Conservation (phyloP, 2,113 vertebrate species). For the Tonatia bakeri region DNA sequence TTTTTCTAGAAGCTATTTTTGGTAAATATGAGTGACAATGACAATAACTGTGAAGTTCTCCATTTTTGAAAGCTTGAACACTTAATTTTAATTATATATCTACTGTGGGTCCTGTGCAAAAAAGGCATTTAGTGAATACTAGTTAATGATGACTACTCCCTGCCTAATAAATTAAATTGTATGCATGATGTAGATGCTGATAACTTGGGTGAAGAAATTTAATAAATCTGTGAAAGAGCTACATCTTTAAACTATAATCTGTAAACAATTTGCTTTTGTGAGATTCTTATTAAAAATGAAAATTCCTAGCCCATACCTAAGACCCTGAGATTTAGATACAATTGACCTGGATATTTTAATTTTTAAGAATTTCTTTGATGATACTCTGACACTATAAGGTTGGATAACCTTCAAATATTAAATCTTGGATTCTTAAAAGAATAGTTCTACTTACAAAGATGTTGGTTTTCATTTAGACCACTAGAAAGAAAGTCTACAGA, state of each 20-base stretch:
- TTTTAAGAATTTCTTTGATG: not conserved
- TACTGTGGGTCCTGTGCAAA: not conserved
- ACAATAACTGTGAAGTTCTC: not conserved
- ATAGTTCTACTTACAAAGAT: not conserved
- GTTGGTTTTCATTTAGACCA: not conserved
- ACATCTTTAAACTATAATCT: not conserved
- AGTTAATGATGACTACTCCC: not conserved
- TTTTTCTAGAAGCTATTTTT: not conserved
- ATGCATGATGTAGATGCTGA: not conserved
- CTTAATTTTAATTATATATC: not conserved
- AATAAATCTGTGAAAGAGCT: not conserved
- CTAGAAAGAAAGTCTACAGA: not conserved
- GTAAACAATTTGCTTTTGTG: not conserved
- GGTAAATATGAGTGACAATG: not conserved
- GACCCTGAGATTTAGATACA: not conserved
- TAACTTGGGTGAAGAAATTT: not conserved
- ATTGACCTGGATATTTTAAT: not conserved
- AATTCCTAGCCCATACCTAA: not conserved
- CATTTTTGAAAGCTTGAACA: not conserved
- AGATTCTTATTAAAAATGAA: slow-evolving; percentile 1
- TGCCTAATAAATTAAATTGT: not conserved
- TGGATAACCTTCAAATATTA: not conserved
- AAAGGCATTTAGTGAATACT: not conserved
- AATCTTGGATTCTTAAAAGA: not conserved
- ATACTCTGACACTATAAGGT: not conserved